These are phyloP conservation scores for Thalpophila matura DNA, from an alignment of 2,888 invertebrate genomes.

Conservation along the genomic window DNA sequence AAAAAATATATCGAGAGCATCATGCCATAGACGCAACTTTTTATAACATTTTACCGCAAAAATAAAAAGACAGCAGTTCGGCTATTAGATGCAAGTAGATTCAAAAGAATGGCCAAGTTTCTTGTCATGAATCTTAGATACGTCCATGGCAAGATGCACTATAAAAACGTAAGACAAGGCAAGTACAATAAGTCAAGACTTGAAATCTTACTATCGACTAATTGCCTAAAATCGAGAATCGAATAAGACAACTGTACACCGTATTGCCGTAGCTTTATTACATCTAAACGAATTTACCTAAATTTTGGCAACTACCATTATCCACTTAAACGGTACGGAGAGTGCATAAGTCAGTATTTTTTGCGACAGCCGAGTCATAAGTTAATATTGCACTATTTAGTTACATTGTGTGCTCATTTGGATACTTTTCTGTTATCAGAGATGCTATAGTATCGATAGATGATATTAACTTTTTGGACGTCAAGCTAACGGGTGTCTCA, in stretches of 20 bases:
- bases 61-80: conserved; percentile 4
- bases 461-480: no score
- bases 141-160: conserved; percentile 52
- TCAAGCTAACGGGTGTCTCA: no score
- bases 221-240: conserved; percentile 38
- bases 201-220: conserved; percentile 47
- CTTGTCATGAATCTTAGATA: conserved; percentile 8
- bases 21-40: conserved; percentile 27
- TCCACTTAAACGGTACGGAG: conserved; percentile 67
- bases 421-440: conserved; percentile 44
- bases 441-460: no score
- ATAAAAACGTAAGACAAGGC: conserved; percentile 64
- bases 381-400: conserved; percentile 71
- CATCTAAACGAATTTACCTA: conserved; percentile 50
- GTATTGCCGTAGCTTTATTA: conserved; percentile 41
- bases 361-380: conserved; percentile 71
- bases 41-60: conserved; percentile 11
- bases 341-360: conserved; percentile 70
- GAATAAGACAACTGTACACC: conserved; percentile 41
- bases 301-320: conserved; percentile 63
- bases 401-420: conserved; percentile 57
- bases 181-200: conserved; percentile 59
- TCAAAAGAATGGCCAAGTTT: conserved; percentile 9
- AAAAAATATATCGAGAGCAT: conserved; percentile 35
- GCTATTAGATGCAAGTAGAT: conserved; percentile 7